Base-by-base conservation (phyloP, 1,140 invertebrate genomes). In the Ditylenchus dipsaci region DNA sequence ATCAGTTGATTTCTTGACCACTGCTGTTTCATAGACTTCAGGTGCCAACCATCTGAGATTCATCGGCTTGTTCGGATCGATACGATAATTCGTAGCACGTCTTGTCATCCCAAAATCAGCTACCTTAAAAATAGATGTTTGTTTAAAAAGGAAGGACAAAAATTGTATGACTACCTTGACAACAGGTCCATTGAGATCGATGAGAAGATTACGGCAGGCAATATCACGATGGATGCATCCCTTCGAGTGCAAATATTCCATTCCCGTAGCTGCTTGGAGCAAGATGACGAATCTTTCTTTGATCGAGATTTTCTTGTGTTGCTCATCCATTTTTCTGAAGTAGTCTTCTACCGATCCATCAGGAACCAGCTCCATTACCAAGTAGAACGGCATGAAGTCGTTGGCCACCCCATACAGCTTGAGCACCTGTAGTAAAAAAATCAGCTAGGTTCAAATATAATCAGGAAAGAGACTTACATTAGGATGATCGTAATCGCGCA, bases 61-160 rank as follows among this genome's bases (percentile, higher is more conserved):
- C 21, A 64, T 68, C 7, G 78, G 76, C 58, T 78, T 78, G 49
- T 60, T 72, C 49, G 79, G 62, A 59, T 78, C 78, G 33, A 78
- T 63, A 59, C 79, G 80, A 60, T 78, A 80, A n/a, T 78, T 68
- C 17, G 69, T 23, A 1, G 76, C 69, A 3, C 78, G 58, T 19
- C 78, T 65, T 27, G 78, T 80, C 76, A 78, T 80, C 45, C 77
- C 76, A 56, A 78, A 78, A 67, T 78, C 76, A 0, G 76, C 76
- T 17, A 78, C 56, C 49, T 38, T 38, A 38, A 38, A 38, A 38
- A 38, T 38, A 38, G 33, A 38, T 3, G 11, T 38, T 11, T 11
- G n/a, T n/a, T n/a, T n/a, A n/a, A n/a, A n/a, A 38, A 5, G 33
- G 33, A 11, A 38, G 11, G 15, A 7, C 8, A 53, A 53, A 53